A percentile compares a stretch with the other conserved stretches of the same genome.
These are phyloP conservation scores for Colletes latitarsis DNA, from an alignment of 1,140 invertebrate genomes.

Conservation along the genomic window DNA sequence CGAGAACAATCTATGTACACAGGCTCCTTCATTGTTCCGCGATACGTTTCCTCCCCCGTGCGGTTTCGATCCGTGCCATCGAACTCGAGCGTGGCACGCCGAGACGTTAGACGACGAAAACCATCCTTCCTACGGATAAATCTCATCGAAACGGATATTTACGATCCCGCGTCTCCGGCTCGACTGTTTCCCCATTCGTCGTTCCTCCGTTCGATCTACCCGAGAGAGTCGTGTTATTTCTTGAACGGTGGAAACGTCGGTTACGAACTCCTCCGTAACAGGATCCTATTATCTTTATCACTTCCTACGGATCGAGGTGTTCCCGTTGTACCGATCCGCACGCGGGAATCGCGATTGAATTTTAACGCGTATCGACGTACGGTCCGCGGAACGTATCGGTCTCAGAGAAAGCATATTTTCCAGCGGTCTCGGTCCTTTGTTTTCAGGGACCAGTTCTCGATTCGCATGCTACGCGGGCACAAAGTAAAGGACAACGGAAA, in stretches of 20 bases:
- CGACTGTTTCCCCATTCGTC: background rate
- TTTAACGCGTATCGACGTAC: background rate
- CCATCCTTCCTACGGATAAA: too few relatives aligned
- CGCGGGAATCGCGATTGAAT: background rate
- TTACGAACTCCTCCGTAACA: background rate
- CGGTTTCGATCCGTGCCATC: too few relatives aligned
- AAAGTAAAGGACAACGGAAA: background rate
- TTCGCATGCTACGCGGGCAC: background rate
- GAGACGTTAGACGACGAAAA: too few relatives aligned
- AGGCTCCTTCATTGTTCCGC: background rate
- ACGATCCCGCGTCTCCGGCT: too few relatives aligned
- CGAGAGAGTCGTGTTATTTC: background rate
- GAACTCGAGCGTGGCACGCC: too few relatives aligned
- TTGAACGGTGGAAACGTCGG: background rate
- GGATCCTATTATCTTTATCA: background rate
- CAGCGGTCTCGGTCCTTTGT: background rate
- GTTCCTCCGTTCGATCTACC: background rate
- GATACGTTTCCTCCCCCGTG: background rate
- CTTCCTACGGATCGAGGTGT: background rate
- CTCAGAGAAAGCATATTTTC: conserved; percentile 8
- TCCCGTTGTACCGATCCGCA: background rate
- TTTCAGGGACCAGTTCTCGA: background rate
- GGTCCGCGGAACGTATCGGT: background rate
- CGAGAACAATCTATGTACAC: conserved; percentile 3
- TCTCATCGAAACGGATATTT: too few relatives aligned